These are phyloP conservation scores for Onychostoma macrolepis DNA, from an alignment of 2,113 vertebrate genomes.

Conservation along the genomic window DNA sequence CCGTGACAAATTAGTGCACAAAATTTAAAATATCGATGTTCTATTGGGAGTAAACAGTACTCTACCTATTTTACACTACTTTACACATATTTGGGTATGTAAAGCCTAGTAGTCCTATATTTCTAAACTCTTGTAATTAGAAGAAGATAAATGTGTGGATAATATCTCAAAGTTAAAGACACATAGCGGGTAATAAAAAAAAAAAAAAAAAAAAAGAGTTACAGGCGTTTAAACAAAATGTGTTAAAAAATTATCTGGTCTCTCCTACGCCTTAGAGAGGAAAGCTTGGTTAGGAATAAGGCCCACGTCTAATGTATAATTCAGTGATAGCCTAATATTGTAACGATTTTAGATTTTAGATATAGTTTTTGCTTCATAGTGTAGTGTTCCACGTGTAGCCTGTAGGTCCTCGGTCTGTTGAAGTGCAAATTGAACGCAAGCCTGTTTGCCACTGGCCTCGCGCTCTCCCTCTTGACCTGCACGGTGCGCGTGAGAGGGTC, in stretches of 20 bases:
- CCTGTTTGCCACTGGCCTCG: constrained; percentile 17
- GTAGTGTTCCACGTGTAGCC: too few relatives aligned
- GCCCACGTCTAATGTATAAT: not conserved
- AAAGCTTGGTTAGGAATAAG: not conserved
- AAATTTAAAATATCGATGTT: not conserved
- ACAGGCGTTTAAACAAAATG: not conserved
- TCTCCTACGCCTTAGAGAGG: not conserved
- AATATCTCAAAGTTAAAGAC: not conserved
- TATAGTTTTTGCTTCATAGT: not conserved
- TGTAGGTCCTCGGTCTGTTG: not conserved
- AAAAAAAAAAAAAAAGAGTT: not conserved
- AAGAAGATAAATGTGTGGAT: not conserved
- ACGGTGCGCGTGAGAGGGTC: constrained; percentile 12
- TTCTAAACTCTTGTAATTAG: not conserved
- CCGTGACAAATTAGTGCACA: not conserved
- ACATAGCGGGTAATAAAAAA: not conserved
- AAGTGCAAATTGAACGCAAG: not conserved
- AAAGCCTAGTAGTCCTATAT: not conserved
- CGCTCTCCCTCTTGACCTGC: constrained; percentile 44
- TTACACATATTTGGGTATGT: not conserved
- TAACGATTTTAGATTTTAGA: not conserved
- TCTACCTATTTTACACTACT: not conserved
- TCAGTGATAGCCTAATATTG: not conserved
- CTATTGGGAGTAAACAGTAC: too few relatives aligned
- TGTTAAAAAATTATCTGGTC: not conserved